Conservation (phyloP, 2,888 invertebrate species). For the Tenthredo scrophulariae region DNA sequence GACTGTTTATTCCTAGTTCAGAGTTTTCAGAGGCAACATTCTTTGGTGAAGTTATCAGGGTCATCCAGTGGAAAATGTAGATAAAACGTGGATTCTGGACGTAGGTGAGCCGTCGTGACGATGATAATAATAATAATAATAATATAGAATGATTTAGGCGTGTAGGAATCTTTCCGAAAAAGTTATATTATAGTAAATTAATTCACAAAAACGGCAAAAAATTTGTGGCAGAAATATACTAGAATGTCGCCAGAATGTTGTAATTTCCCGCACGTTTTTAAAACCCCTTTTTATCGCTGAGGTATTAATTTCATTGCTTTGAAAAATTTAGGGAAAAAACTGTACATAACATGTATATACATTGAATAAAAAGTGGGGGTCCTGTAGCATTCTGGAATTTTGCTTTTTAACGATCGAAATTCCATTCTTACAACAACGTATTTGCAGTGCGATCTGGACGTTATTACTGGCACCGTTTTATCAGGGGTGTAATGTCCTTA, state of each 20-base stretch:
- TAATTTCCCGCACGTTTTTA: background rate
- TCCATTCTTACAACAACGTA: too few relatives aligned
- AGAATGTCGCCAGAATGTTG: background rate
- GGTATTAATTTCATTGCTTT: background rate
- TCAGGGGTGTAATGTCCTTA: too few relatives aligned
- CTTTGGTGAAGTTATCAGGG: background rate
- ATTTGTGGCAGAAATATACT: background rate
- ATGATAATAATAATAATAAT: background rate
- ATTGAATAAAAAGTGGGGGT: background rate
- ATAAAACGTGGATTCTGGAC: background rate
- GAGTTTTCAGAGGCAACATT: background rate
- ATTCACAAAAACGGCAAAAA: background rate
- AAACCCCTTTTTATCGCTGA: background rate
- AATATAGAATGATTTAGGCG: too few relatives aligned
- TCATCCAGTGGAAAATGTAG: slow-evolving; percentile 4
- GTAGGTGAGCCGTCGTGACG: background rate
- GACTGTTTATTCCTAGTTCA: background rate
- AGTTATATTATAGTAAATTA: too few relatives aligned
- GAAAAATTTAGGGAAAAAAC: background rate
- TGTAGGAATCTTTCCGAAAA: too few relatives aligned
- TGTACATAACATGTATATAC: background rate
- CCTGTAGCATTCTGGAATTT: background rate
- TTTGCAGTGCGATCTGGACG: background rate
- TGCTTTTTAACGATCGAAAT: background rate
- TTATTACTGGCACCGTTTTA: too few relatives aligned